Conservation (phyloP, 2,888 invertebrate species). For the Pollenia griseotomentosa region DNA sequence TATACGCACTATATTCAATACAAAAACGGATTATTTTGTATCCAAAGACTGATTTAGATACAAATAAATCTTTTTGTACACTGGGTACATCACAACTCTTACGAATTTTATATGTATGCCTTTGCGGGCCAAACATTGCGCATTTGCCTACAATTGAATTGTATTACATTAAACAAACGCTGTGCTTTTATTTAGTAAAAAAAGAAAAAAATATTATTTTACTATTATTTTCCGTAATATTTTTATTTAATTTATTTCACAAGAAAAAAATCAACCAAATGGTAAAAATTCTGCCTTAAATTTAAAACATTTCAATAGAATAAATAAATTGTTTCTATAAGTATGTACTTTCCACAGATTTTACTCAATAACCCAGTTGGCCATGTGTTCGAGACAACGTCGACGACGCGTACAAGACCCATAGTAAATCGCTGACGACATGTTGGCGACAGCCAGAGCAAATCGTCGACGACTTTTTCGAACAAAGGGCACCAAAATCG, state of each 20-base stretch:
- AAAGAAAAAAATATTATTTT: conserved; percentile 7
- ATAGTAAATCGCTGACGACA: no score
- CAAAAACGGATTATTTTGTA: no score
- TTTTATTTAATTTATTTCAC: neutral
- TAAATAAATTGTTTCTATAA: neutral
- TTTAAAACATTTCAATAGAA: neutral
- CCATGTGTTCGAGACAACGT: no score
- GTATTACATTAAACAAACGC: conserved; percentile 27
- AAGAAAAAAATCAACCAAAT: neutral
- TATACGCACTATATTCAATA: no score
- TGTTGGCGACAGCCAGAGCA: no score
- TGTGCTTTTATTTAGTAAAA: conserved; percentile 8
- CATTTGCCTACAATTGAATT: conserved; percentile 1
- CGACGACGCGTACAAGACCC: no score
- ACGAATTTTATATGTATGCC: no score
- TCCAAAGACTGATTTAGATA: no score
- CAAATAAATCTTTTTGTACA: no score
- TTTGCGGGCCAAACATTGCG: neutral
- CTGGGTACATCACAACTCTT: no score
- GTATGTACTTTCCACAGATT: neutral
- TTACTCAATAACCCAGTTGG: neutral
- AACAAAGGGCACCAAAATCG: no score
- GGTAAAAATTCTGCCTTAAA: neutral
- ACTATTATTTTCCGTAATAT: conserved; percentile 23
- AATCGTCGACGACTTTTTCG: no score